Evolutionary conservation across 2,888 invertebrate species (phyloP), one percentile per base, ranked within the genome.

Genomic region (Matsumyia berberina): DNA sequence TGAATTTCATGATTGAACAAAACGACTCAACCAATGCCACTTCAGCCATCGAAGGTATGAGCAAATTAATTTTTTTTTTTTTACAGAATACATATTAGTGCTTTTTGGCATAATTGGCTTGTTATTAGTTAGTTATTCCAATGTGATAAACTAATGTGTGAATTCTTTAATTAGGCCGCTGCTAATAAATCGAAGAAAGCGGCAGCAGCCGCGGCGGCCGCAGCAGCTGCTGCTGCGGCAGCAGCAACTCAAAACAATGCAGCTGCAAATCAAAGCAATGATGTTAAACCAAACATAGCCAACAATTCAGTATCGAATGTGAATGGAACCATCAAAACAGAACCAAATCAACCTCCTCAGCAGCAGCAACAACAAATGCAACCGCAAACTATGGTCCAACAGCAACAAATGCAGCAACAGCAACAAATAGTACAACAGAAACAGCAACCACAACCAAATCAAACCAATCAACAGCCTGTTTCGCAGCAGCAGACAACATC

Each of bases 101-200:
- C 53, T 37, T 46, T 55, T 29, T 78, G 19, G 8, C 46, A 42
- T 46, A 24, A 24, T 1, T 24, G 42, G 17, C 33, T 33, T 6
- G 24, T 46, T 69, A 64, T 11, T 11, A 57, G 2, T 64, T 35
- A 29, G 0, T n/a, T 53, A n/a, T 35, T 33, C 35, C 17, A 33
- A 35, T 64, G 31, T 39, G 31, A 29, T 11, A 1, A 62, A 53
- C 29, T 76, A 60, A 70, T 53, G 11, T 42, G 1, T 60, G 5
- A 60, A 19, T 62, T 57, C 55, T 4, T 44, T 58, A 87, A 86
- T 4, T 86, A 91, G 91, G 91, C 90, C 53, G 90, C 90, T 74
- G 89, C 89, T 83, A 91, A 89, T 88, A 90, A 92, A 88, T 89
- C 92, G 87, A 90, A 92, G 86, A 91, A 91, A 58, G 90, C 91